Percentiles rank a stretch among this genome's conserved stretches.
Conservation (phyloP, 1,140 invertebrate genomes). For the Calycopis cecrops region DNA sequence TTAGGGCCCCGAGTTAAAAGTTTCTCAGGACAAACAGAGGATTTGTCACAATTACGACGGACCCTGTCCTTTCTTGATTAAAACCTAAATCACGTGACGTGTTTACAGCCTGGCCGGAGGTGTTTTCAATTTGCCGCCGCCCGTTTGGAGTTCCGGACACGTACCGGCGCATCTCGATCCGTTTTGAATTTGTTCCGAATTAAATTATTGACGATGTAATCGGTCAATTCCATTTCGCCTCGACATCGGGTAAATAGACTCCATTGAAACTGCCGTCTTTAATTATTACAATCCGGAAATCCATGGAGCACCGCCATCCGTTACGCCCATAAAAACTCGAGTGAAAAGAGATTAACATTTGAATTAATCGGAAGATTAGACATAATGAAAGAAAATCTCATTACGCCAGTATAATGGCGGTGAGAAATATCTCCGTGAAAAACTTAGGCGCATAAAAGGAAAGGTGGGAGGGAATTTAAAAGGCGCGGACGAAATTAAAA, state of each 20-base stretch:
- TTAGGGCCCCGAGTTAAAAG: constrained; percentile 67
- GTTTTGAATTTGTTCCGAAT: constrained; percentile 71
- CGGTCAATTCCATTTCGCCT: constrained; percentile 39
- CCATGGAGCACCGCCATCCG: constrained; percentile 44
- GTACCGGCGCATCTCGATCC: constrained; percentile 60
- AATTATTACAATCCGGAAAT: constrained; percentile 57
- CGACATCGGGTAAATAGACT: constrained; percentile 18
- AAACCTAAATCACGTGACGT: constrained; percentile 75
- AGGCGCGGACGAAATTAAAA: constrained; percentile 71
- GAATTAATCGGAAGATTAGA: constrained; percentile 75
- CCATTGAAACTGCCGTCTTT: constrained; percentile 53
- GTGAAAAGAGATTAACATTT: constrained; percentile 72
- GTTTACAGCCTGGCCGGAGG: constrained; percentile 71
- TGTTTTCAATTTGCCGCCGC: constrained; percentile 68
- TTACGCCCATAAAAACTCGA: constrained; percentile 52
- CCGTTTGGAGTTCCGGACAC: constrained; percentile 66
- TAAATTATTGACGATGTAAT: constrained; percentile 70
- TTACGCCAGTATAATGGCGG: constrained; percentile 70
- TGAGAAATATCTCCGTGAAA: constrained; percentile 65
- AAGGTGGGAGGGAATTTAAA: constrained; percentile 66
- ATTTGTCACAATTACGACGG: constrained; percentile 74
- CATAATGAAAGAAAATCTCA: constrained; percentile 75
- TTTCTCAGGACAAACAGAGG: constrained; percentile 72
- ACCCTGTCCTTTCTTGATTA: constrained; percentile 71
- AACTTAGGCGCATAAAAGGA: constrained; percentile 55